A percentile compares a stretch with the other conserved stretches of the same genome.
These are phyloP conservation scores for Tribolium freemani DNA, from an alignment of 2,888 invertebrate genomes.

Conservation along the genomic window DNA sequence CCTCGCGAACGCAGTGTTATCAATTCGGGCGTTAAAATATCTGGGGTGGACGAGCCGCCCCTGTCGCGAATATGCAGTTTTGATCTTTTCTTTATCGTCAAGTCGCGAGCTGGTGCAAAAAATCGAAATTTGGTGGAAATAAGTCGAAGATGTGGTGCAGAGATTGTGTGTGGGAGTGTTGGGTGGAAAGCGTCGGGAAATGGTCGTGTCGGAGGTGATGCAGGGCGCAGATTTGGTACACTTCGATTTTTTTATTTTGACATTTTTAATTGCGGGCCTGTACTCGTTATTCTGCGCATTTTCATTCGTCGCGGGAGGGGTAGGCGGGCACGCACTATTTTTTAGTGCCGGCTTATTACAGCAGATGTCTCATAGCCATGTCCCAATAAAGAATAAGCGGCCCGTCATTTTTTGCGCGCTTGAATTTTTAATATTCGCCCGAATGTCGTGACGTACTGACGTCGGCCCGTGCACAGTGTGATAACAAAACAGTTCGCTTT, in stretches of 20 bases:
- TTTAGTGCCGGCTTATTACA: constrained; percentile 77
- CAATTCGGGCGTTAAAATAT: constrained; percentile 1
- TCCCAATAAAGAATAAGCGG: constrained; percentile 69
- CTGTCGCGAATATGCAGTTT: constrained; percentile 74
- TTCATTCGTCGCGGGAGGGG: constrained; percentile 69
- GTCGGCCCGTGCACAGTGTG: constrained; percentile 51
- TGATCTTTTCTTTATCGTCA: constrained; percentile 69
- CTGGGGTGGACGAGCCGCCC: constrained; percentile 34
- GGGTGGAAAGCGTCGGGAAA: constrained; percentile 12
- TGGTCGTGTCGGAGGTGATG: constrained; percentile 32
- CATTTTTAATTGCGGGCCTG: constrained; percentile 73
- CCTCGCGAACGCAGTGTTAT: constrained; percentile 29
- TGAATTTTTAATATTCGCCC: constrained; percentile 68
- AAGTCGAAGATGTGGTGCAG: neutral
- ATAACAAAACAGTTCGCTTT: constrained; percentile 44
- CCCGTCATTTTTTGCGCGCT: constrained; percentile 68
- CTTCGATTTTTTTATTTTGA: constrained; percentile 69
- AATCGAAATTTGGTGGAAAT: constrained; percentile 21
- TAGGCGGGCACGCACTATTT: constrained; percentile 75
- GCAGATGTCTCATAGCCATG: constrained; percentile 76
- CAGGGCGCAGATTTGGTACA: constrained; percentile 49
- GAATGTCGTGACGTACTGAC: constrained; percentile 65
- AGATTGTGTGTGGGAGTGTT: neutral
- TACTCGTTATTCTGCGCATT: constrained; percentile 74
- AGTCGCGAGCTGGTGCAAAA: constrained; percentile 9